Evolutionary conservation across 2,113 vertebrate genomes (phyloP), one percentile per base, ranked within the genome.

Genomic region (Panurus biarmicus): DNA sequence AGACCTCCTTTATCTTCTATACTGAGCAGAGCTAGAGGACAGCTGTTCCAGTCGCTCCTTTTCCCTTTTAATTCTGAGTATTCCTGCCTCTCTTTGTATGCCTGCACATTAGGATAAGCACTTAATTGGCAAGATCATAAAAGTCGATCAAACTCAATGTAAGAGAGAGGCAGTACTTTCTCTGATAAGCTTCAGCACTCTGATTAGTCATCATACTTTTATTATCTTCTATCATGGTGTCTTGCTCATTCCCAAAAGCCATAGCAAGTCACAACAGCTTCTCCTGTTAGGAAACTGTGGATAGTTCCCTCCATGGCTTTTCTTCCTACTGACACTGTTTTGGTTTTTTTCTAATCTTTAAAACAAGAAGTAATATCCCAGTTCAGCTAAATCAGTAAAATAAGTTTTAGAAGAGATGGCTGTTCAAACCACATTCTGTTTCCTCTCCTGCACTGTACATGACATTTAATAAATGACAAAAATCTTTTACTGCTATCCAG

Each of bases 151-250:
- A 81, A 47, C 35, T 85, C 58, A 28, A 31, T 45, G 3, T 11
- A 77, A 75, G 26, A 50, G 5, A 44, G 29, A 44, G 71, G 50
- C 18, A 64, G 47, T 57, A 61, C 23, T 77, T 85, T 81, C 95
- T 83, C 95, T 94, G 90, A 92, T 96, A 97, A 50, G 93, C 91
- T 82, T 83, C 71, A 74, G 85, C 73, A 76, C 89, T 85, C 71
- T 90, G 51, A 33, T 79, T 53, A 89, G 65, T 96, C 84, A 97
- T 84, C 87, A 94, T 21, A 36, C 58, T 90, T 67, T 84, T 85
- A 91, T 97, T 96, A 33, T 78, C 84, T 74, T 96, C 95, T 94
- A 81, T 56, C 54, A 76, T 5, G 1, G 97, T 78, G 22, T 84
- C 96, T 28, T 91, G 58, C 21, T 96, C 44, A 31, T 56, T 82